Percentiles rank a stretch among this genome's conserved stretches.
These are phyloP conservation scores for Cephus pygmeus DNA, from an alignment of 2,888 invertebrate species.

Conservation along the genomic window DNA sequence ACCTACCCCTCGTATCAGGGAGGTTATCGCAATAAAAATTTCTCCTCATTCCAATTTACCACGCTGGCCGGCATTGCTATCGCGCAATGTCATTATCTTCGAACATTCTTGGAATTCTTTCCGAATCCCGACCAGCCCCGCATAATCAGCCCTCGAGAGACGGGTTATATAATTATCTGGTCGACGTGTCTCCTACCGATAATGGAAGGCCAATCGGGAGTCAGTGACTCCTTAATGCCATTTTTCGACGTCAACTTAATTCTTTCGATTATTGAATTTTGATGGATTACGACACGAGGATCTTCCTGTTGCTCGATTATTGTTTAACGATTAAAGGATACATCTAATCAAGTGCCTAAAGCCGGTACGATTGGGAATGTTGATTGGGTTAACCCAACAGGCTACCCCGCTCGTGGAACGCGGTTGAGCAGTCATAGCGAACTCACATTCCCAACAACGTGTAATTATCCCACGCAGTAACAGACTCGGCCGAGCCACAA, in stretches of 20 bases:
- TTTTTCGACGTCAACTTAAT: background rate
- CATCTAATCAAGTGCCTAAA: background rate
- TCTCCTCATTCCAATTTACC: conserved; percentile 24
- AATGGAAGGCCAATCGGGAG: background rate
- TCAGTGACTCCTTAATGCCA: background rate
- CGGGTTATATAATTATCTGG: background rate
- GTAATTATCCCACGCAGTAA: conserved; percentile 18
- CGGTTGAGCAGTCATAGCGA: conserved; percentile 24
- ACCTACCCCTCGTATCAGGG: conserved; percentile 18
- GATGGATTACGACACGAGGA: background rate
- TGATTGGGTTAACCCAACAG: conserved; percentile 2
- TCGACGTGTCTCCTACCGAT: background rate
- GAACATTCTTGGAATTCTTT: conserved; percentile 26
- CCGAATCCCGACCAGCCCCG: background rate
- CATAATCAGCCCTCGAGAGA: background rate
- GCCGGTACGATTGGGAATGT: background rate
- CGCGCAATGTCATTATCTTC: conserved; percentile 25
- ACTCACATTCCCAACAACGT: conserved; percentile 28
- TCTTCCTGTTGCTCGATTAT: background rate
- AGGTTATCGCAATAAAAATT: conserved; percentile 29
- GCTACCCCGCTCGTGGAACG: background rate
- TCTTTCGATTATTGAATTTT: background rate
- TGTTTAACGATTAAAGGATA: background rate
- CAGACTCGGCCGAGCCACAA: background rate
- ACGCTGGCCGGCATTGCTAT: conserved; percentile 9